Base-by-base conservation (phyloP, 2,888 invertebrate species). In the Eristalis pertinax region DNA sequence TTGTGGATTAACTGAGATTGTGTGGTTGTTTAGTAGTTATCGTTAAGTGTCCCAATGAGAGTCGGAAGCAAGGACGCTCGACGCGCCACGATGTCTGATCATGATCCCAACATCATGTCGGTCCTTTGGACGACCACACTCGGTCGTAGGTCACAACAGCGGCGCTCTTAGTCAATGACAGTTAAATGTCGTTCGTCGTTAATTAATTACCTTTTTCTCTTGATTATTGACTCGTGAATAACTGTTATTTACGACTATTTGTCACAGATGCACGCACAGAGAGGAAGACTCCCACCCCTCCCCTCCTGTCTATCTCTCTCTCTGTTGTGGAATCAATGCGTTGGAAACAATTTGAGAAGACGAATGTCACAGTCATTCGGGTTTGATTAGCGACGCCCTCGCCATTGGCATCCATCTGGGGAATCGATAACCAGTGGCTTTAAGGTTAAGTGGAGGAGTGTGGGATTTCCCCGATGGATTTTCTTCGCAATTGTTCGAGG, bases 11-110 rank as follows among this genome's bases (percentile, higher is more conserved):
- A 83, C 74, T 64, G 64, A 70, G 75, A 82, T 68, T 83, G 70
- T 83, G 63, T 75, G 62, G 77, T 81, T 81, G 81, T 76, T 76
- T 58, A 58, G 81, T 65, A 72, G 79, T 76, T 87, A 87, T 79
- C 67, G 76, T 65, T 73, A 80, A 87, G 73, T 79, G 72, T 69
- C 64, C 83, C n/a, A 50, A 64, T 60, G 29, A 63, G 73, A 64
- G 50, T 19, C 19, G 50, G 50, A 50, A 8, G 50, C 50, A 50
- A 19, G 50, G 38, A 38, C 50, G 50, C 50, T 19, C n/a, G 38
- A 38, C 50, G 50, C 50, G 50, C n/a, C 50, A 19, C 50, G 7
- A n/a, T n/a, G 50, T 50, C 50, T 50, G 13, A 19, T 32, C 50
- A 19, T 50, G 19, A n/a, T 50, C 19, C 50, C 50, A 22, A 8